Evolutionary conservation across 2,797 vertebrate genomes (phyloP), one percentile per base, ranked within the genome.

Genomic region (Melanotaenia trifasciata): DNA sequence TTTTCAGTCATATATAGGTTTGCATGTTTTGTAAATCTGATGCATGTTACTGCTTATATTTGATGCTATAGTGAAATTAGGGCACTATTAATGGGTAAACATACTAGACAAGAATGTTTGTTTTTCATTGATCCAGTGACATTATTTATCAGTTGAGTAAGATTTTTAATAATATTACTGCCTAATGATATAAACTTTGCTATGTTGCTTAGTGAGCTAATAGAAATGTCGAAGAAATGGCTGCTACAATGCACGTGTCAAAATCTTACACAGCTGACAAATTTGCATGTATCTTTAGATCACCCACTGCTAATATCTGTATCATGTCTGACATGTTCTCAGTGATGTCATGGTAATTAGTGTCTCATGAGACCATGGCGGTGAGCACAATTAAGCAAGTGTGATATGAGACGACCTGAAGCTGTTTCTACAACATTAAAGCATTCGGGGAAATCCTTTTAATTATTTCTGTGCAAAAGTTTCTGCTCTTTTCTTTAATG

Each of bases 341-440:
- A 58, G 57, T 4, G 53, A 56, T 56, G 26, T 16, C 53, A 9
- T 1, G 26, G 26, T 30, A 30, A 56, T 56, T 30, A 56, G 53
- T 56, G 26, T 56, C 13, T 30, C 53, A 56, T 14, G 13, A 56
- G 53, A 30, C 14, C 28, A 28, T 18, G 53, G 14, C 5, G 24
- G 2, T 53, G 51, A 53, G 51, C 53, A 54, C 26, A 54, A 54
- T 54, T 54, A 12, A 26, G 24, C 53, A 28, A 18, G 26, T 30
- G 26, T 28, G 45, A 47, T n/a, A 47, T n/a, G n/a, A n/a, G 8
- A n/a, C 3, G 8, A 47, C 45, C 45, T 47, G 45, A 47, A 57
- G 51, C 58, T 57, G 57, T 62, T 64, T 28, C 76, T 58, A 58
- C 26, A 54, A 36, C 58, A 59, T 30, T 64, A 30, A 71, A 78